A percentile compares a stretch with the other conserved stretches of the same genome.
Conservation (phyloP, 2,888 invertebrate species). For the Ptilodon capucinus region DNA sequence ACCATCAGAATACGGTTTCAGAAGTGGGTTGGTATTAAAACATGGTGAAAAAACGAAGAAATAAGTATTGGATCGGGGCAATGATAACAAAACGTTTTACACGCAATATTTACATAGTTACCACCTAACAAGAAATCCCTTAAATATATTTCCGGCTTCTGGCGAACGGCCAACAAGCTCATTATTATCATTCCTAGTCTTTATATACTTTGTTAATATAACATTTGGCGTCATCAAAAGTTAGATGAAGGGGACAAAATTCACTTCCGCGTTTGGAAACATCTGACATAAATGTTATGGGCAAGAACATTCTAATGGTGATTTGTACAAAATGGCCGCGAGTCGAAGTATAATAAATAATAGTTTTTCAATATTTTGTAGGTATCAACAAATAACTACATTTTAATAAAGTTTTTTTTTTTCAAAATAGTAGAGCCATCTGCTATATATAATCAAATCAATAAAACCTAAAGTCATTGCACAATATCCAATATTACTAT, state of each 20-base stretch:
- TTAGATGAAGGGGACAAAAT: slow-evolving; percentile 8
- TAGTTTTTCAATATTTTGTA: no score
- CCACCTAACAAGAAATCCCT: neutral
- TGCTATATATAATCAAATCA: no score
- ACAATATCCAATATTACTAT: no score
- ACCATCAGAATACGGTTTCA: no score
- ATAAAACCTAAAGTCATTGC: no score
- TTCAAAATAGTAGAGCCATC: no score
- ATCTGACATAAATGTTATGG: slow-evolving; percentile 9
- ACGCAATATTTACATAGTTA: neutral
- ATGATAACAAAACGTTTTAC: neutral
- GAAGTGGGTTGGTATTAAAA: no score
- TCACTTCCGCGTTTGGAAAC: slow-evolving; percentile 17
- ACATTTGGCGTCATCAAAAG: slow-evolving; percentile 12
- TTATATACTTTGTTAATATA: slow-evolving; percentile 14
- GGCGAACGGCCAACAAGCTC: slow-evolving; percentile 19
- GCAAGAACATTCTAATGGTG: no score
- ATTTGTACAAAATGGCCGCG: slow-evolving; percentile 15
- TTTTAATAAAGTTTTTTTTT: no score
- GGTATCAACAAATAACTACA: no score
- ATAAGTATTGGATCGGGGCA: neutral
- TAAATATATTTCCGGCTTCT: slow-evolving; percentile 7
- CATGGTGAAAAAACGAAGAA: no score
- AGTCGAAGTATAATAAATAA: neutral
- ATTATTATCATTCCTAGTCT: slow-evolving; percentile 19